Evolutionary conservation across 2,113 vertebrate genomes (phyloP).

Genomic region (Phaethornis superciliosus): DNA sequence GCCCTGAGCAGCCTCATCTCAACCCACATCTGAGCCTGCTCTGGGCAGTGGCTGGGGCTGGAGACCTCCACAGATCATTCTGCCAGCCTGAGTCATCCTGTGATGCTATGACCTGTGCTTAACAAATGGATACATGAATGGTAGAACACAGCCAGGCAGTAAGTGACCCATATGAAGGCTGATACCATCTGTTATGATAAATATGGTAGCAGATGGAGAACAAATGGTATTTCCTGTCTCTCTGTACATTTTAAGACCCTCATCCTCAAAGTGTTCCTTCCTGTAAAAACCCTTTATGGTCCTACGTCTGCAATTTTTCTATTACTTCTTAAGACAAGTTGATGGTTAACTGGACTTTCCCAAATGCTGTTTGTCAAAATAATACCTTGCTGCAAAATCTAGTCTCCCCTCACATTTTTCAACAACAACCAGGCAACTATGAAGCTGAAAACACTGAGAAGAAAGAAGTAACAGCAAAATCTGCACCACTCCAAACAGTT

Average conservation of each 20-base stretch:
- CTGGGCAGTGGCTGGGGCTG: background rate
- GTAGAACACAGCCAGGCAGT: background rate
- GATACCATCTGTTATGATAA: background rate
- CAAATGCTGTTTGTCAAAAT: background rate
- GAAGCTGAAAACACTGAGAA: background rate
- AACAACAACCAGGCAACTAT: background rate
- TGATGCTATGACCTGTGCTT: background rate
- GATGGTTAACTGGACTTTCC: background rate
- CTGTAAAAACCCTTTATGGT: background rate
- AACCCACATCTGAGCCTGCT: background rate
- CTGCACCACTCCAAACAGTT: background rate
- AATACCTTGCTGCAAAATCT: background rate
- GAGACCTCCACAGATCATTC: background rate
- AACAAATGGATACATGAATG: background rate
- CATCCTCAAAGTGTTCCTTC: background rate
- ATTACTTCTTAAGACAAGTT: background rate
- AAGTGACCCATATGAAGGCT: background rate
- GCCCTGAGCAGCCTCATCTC: background rate
- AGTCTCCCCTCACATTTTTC: background rate
- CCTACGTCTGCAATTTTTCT: background rate
- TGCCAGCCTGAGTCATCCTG: background rate
- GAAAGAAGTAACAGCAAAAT: background rate
- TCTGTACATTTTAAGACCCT: background rate
- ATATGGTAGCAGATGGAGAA: background rate
- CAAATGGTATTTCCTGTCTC: background rate